Evolutionary conservation across 2,888 invertebrate species (phyloP).

Genomic region (Xylota sylvarum): DNA sequence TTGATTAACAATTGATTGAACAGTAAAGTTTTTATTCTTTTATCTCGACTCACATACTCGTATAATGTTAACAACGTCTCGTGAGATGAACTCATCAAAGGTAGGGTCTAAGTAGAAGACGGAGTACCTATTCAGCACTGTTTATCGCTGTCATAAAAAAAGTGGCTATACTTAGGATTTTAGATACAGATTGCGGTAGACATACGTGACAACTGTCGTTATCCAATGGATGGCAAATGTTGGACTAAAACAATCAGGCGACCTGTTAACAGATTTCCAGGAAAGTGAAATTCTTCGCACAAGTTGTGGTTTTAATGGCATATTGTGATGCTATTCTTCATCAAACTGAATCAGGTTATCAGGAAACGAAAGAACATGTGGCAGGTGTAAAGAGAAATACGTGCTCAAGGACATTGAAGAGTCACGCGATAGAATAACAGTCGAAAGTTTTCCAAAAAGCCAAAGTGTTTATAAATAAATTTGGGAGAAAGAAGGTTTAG

Average conservation of each 20-base stretch:
- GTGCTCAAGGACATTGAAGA: too few species aligned
- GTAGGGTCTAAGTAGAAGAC: background rate
- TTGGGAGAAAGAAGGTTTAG: too few species aligned
- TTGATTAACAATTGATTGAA: background rate
- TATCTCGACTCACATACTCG: background rate
- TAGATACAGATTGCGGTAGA: background rate
- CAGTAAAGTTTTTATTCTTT: background rate
- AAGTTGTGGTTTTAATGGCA: slow-evolving; percentile 7
- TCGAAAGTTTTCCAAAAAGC: too few species aligned
- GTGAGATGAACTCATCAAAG: background rate
- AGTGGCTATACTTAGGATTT: background rate
- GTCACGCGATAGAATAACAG: too few species aligned
- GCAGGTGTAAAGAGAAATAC: too few species aligned
- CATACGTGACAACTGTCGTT: background rate
- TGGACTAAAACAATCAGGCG: background rate
- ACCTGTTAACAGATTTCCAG: background rate
- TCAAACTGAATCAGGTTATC: too few species aligned
- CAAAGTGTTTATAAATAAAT: too few species aligned
- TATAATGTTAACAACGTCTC: background rate
- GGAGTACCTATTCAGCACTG: background rate
- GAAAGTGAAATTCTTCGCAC: background rate
- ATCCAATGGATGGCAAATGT: background rate
- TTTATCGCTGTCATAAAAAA: background rate
- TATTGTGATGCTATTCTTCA: too few species aligned
- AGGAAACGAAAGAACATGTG: too few species aligned